Base-by-base conservation (phyloP, 2,888 invertebrate genomes). In the Zygogramma bicolorata region DNA sequence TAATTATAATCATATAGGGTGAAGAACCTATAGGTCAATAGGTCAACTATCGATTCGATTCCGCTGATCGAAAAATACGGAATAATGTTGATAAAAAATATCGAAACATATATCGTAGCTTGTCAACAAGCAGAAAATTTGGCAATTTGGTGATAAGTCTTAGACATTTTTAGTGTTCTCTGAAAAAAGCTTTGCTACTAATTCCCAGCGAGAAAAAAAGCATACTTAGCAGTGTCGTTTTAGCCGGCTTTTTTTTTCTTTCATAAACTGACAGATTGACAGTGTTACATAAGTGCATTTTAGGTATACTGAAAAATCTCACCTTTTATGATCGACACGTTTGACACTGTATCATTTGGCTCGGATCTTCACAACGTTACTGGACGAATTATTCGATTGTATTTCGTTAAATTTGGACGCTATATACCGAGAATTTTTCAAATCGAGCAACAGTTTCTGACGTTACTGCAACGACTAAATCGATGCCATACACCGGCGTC, bases 401-500 rank as follows among this genome's bases (percentile, higher is more conserved):
- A 25, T 25, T 53, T 53, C 53, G 53, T 25, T 25, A 25, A 65
- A 34, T 15, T 49, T 65, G 65, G 49, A 65, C 65, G 31, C 57
- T 65, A 57, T 58, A 27, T 29, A 29, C 57, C 31, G n/a, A 40
- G 34, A 15, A 42, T 53, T 53, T 15, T 42, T 46, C 46, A 46
- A 66, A 62, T 63, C 75, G 75, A 80, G 84, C 84, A 84, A 84
- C 85, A 84, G 84, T 81, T 83, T 77, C 72, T 73, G 75, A 77
- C 80, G 78, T 77, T 81, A 77, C 77, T 76, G 75, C 75, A 75
- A 77, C 75, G 76, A 84, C 85, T 82, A 84, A 85, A 86, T 86
- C 86, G 86, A 86, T 86, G 84, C 77, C 79, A 73, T 79, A 75
- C 73, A 78, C 73, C 71, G 77, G 80, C 86, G 84, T 82, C 86